Evolutionary conservation across 2,888 invertebrate species (phyloP).

Genomic region (Drosophila nr. perissopoda): DNA sequence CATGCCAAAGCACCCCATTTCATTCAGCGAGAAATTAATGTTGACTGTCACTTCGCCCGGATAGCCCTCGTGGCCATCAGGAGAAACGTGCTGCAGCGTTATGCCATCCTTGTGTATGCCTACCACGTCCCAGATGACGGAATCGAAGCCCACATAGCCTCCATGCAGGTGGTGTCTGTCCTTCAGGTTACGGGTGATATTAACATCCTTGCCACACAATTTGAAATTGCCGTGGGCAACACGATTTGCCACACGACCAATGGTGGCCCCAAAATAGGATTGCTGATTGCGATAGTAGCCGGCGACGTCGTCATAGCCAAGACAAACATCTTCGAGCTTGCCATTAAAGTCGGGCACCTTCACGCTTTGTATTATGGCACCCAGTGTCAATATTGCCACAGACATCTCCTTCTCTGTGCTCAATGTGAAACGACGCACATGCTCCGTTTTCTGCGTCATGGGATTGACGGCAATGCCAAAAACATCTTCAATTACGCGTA

Average conservation of each 20-base stretch:
- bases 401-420: constrained; percentile 74
- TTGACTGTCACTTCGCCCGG: constrained; percentile 92
- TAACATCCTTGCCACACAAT: constrained; percentile 89
- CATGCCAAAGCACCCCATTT: constrained; percentile 90
- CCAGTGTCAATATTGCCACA: constrained; percentile 88
- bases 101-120: constrained; percentile 85
- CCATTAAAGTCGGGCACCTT: constrained; percentile 91
- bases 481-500: constrained; percentile 81
- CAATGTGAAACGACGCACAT: constrained; percentile 81
- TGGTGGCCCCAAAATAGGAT: constrained; percentile 93
- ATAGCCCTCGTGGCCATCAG: constrained; percentile 94
- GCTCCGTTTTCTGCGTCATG: constrained; percentile 68
- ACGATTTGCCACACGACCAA: constrained; percentile 94
- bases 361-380: constrained; percentile 92
- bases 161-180: constrained; percentile 92
- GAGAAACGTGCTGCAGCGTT: constrained; percentile 90
- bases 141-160: constrained; percentile 93
- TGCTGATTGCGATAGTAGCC: constrained; percentile 89
- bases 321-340: constrained; percentile 90
- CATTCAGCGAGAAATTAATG: constrained; percentile 89
- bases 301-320: constrained; percentile 92
- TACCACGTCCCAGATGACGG: constrained; percentile 88
- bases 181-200: constrained; percentile 89
- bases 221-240: constrained; percentile 90
- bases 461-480: constrained; percentile 82